phyloP scores from a whole-genome alignment of 2,797 vertebrate species.

The Enteromius paludinosus region DNA sequence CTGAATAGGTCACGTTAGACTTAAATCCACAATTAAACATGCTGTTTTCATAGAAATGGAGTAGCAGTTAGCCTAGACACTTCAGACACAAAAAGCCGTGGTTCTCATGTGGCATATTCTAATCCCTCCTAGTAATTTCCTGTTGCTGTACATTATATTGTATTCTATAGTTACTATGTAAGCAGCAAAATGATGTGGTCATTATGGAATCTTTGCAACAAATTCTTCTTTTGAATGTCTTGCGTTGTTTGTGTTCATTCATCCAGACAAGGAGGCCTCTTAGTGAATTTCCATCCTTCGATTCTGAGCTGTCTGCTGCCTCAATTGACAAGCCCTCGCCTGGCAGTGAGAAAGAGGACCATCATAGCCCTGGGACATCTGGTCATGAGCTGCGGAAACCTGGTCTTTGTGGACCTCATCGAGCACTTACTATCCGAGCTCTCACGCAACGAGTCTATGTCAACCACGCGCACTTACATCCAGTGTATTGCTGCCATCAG shows the following conservation, averaged over 20 bases:
- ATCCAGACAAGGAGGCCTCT: slow-evolving; percentile 93
- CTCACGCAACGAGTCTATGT: slow-evolving; percentile 98
- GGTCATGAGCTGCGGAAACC: slow-evolving; percentile 98
- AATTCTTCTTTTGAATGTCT: background rate
- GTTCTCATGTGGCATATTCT: background rate
- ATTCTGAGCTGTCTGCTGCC: slow-evolving; percentile 98
- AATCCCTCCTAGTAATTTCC: background rate
- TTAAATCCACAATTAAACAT: background rate
- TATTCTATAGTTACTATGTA: background rate
- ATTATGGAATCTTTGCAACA: background rate
- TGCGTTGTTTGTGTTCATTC: slow-evolving; percentile 2
- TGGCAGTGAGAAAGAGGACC: slow-evolving; percentile 97
- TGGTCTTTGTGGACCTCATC: slow-evolving; percentile 98
- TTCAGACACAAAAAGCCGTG: background rate
- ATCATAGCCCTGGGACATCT: slow-evolving; percentile 99
- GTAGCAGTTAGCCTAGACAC: background rate
- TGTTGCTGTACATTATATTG: background rate
- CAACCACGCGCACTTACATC: slow-evolving; percentile 98
- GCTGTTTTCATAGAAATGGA: background rate
- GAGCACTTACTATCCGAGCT: slow-evolving; percentile 96
- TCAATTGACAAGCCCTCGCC: slow-evolving; percentile 96
- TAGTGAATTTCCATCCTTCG: slow-evolving; percentile 99
- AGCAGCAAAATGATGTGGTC: background rate
- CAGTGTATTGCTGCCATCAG: slow-evolving; percentile 99
- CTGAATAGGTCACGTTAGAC: background rate